Percentiles rank a stretch among this genome's conserved stretches.
Evolutionary conservation across 1,140 invertebrate species (phyloP).

Genomic region (Caerostris extrusa): DNA sequence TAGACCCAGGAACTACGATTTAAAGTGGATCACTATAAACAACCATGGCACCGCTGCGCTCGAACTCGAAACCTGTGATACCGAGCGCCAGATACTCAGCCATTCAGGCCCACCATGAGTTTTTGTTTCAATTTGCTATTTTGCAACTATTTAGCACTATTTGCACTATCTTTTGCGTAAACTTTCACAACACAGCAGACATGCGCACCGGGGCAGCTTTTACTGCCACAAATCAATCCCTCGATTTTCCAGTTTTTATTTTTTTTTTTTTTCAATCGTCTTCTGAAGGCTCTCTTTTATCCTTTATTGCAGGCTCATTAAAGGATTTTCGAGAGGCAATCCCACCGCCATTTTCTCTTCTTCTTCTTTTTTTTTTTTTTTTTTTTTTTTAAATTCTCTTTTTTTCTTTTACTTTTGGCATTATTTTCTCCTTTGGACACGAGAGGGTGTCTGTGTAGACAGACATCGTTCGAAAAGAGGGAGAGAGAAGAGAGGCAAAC

Average conservation of each 20-base stretch:
- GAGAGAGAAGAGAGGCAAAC: neutral
- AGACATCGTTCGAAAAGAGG: neutral
- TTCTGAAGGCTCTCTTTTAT: neutral
- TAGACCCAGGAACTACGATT: too few species aligned
- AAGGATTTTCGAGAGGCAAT: neutral
- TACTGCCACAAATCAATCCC: neutral
- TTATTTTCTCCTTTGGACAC: slow-evolving; percentile 47
- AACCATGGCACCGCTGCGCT: too few species aligned
- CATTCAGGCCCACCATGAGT: too few species aligned
- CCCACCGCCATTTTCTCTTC: neutral
- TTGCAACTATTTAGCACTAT: too few species aligned
- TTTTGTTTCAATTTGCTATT: too few species aligned
- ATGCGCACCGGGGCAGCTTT: neutral
- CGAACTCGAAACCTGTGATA: too few species aligned
- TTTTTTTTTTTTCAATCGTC: neutral
- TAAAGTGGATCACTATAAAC: too few species aligned
- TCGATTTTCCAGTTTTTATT: neutral
- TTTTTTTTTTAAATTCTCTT: neutral
- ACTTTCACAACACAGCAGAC: too few species aligned
- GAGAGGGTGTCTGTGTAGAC: slow-evolving; percentile 6
- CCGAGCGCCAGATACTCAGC: too few species aligned
- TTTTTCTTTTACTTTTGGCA: slow-evolving; percentile 6
- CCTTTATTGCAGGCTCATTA: slow-evolving; percentile 49
- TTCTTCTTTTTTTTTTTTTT: too few species aligned
- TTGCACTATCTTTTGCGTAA: too few species aligned